Evolutionary conservation across 1,140 invertebrate species (phyloP).

Genomic region (Steinernema khuongi): DNA sequence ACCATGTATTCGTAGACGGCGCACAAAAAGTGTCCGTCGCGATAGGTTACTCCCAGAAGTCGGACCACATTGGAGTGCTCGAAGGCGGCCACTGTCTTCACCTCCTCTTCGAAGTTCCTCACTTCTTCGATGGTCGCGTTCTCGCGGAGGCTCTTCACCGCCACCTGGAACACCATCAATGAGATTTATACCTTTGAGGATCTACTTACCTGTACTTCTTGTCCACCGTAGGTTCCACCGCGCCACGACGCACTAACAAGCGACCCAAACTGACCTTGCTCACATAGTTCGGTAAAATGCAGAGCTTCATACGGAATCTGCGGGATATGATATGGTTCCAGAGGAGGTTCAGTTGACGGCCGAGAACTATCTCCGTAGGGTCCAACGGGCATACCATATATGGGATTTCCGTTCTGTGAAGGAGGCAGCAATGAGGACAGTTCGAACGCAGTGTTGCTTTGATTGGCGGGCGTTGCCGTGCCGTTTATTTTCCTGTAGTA

Average conservation of each 20-base stretch:
- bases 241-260: neutral
- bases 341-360: neutral
- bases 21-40: slow-evolving; percentile 14
- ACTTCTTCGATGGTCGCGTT: slow-evolving; percentile 28
- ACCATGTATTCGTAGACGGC: slow-evolving; percentile 84
- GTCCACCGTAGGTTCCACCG: neutral
- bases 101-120: slow-evolving; percentile 86
- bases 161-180: slow-evolving; percentile 28
- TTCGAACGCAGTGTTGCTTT: slow-evolving; percentile 14
- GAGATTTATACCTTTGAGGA: neutral
- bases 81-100: slow-evolving; percentile 94
- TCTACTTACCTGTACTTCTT: slow-evolving; percentile 3
- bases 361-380: slow-evolving; percentile 1
- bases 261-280: slow-evolving; percentile 14
- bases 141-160: slow-evolving; percentile 27
- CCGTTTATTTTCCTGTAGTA: slow-evolving; percentile 41
- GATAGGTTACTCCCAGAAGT: slow-evolving; percentile 86
- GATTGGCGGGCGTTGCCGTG: slow-evolving; percentile 29
- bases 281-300: slow-evolving; percentile 10
- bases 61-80: slow-evolving; percentile 98
- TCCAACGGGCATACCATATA: neutral
- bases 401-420: neutral
- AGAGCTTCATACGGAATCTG: slow-evolving; percentile 15
- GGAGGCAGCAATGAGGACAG: slow-evolving; percentile 13
- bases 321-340: slow-evolving; percentile 13